phyloP scores from a whole-genome alignment of 2,797 vertebrate genomes.

The Gobionotothen gibberifrons region DNA sequence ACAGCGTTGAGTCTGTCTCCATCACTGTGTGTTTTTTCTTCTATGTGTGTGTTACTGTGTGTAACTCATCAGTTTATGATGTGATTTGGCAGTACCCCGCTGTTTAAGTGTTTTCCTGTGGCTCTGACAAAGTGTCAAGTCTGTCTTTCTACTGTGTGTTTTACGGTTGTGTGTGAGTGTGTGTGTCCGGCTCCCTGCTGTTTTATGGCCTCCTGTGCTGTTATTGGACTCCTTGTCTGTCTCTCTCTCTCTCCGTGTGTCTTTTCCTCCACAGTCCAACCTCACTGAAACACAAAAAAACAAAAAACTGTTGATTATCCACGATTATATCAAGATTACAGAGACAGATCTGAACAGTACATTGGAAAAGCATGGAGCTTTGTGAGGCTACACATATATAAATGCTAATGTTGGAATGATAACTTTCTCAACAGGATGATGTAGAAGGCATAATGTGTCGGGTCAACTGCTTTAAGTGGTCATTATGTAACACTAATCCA shows the following conservation, averaged over 20 bases:
- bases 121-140: slow-evolving; percentile 58
- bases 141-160: slow-evolving; percentile 44
- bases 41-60: slow-evolving; percentile 23
- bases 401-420: not conserved
- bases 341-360: not conserved
- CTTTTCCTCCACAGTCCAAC: slow-evolving; percentile 24
- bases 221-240: slow-evolving; percentile 38
- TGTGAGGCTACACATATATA: not conserved
- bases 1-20: slow-evolving; percentile 21
- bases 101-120: slow-evolving; percentile 72
- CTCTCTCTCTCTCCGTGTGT: slow-evolving; percentile 8
- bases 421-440: not conserved
- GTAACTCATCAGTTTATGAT: slow-evolving; percentile 52
- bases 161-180: slow-evolving; percentile 16
- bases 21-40: not conserved
- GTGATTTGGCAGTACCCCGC: slow-evolving; percentile 58
- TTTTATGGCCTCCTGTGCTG: slow-evolving; percentile 51
- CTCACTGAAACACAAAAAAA: slow-evolving; percentile 27
- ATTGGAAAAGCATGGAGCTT: too few species aligned
- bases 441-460: too few species aligned
- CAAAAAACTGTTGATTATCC: not conserved
- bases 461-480: too few species aligned
- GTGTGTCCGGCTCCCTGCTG: slow-evolving; percentile 42
- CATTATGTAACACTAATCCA: not conserved
- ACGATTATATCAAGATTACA: not conserved